Percentiles rank a stretch among this genome's conserved stretches.
Evolutionary conservation across 2,888 invertebrate genomes (phyloP).

Genomic region (Timema cristinae): DNA sequence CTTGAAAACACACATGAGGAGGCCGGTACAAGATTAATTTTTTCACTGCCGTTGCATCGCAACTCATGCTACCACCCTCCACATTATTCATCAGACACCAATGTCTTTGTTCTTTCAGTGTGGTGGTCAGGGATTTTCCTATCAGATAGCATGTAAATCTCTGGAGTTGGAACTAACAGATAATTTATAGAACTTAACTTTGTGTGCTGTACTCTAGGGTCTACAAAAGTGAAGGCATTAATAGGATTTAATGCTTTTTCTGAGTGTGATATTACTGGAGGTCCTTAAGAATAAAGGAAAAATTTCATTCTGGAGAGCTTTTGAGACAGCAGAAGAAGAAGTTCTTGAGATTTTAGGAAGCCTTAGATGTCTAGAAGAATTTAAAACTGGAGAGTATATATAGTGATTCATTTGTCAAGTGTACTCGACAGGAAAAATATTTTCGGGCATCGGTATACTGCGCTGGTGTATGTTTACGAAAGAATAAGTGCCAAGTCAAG

Average conservation of each 20-base stretch:
- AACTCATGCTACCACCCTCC: not conserved
- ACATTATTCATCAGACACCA: constrained; percentile 13
- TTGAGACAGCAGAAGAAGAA: not conserved
- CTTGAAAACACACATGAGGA: not conserved
- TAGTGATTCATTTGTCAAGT: not conserved
- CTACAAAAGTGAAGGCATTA: not conserved
- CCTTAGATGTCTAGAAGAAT: constrained; percentile 2
- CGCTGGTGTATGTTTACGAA: not conserved
- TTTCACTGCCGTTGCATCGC: not conserved
- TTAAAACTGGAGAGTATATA: not conserved
- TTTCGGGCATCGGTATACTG: not conserved
- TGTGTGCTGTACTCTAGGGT: not conserved
- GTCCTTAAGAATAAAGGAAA: constrained; percentile 6
- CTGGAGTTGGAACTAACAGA: constrained; percentile 13
- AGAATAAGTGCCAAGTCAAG: not conserved
- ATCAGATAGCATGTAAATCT: constrained; percentile 18
- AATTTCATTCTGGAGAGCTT: constrained; percentile 1
- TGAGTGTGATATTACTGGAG: not conserved
- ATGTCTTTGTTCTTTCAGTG: constrained; percentile 18
- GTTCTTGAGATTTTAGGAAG: not conserved
- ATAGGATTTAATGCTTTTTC: not conserved
- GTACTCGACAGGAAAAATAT: not conserved
- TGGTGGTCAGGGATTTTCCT: constrained; percentile 16
- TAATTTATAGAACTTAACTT: not conserved
- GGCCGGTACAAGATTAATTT: not conserved